These are phyloP conservation scores for Muscidifurax raptorellus DNA, from an alignment of 1,140 invertebrate genomes.

Conservation along the genomic window DNA sequence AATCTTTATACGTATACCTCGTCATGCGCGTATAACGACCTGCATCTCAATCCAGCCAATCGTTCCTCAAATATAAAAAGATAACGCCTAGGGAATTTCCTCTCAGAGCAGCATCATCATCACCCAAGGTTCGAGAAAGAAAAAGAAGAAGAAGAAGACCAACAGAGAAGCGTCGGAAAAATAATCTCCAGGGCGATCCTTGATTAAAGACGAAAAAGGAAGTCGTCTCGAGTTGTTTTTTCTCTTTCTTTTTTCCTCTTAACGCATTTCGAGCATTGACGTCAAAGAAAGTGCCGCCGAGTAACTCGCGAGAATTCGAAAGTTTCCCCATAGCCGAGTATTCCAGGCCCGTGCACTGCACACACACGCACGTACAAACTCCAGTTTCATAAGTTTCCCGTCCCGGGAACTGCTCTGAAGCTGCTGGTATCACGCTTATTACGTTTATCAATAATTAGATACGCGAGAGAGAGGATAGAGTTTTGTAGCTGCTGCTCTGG, in stretches of 20 bases:
- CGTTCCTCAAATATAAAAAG: not conserved
- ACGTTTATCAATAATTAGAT: not conserved
- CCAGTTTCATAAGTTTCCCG: slow-evolving; percentile 13
- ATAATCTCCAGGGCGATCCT: not conserved
- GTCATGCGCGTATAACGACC: not conserved
- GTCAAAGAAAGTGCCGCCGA: slow-evolving; percentile 23
- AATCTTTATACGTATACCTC: not conserved
- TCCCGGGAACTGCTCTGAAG: not conserved
- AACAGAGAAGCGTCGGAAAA: not conserved
- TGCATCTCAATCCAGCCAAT: not conserved
- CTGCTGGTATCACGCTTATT: not conserved
- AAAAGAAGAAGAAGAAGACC: not conserved
- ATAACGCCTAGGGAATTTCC: not conserved
- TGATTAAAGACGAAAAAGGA: slow-evolving; percentile 15
- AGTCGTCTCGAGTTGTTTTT: not conserved
- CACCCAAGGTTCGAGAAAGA: not conserved
- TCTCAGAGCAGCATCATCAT: not conserved
- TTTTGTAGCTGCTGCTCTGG: not conserved
- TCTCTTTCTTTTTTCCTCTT: not conserved
- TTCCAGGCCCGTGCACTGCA: not conserved
- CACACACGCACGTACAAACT: not conserved
- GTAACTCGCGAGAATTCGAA: slow-evolving; percentile 30
- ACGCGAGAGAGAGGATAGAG: not conserved
- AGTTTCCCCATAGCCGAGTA: not conserved
- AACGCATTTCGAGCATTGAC: slow-evolving; percentile 16